A percentile compares a stretch with the other conserved stretches of the same genome.
Evolutionary conservation across 2,888 invertebrate species (phyloP).

Genomic region (Pasiphila rectangulata): DNA sequence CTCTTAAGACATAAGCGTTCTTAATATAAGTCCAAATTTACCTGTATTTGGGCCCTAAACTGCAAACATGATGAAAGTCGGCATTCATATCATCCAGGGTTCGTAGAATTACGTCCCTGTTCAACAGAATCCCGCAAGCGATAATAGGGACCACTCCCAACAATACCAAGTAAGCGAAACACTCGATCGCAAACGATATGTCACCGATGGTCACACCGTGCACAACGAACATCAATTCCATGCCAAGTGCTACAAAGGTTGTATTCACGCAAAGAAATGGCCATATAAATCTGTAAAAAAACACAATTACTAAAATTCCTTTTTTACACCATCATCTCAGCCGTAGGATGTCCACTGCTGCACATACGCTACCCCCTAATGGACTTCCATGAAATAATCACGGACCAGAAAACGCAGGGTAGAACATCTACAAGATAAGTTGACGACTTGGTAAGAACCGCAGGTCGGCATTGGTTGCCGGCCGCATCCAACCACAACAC

Average conservation of each 20-base stretch:
- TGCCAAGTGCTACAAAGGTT: constrained; percentile 29
- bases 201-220: constrained; percentile 46
- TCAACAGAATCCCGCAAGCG: constrained; percentile 38
- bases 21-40: no score
- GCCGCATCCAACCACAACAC: no score
- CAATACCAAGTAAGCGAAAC: constrained; percentile 54
- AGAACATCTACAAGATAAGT: no score
- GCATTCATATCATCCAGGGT: constrained; percentile 48
- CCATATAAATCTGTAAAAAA: constrained; percentile 45
- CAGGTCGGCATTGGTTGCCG: no score
- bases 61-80: constrained; percentile 50
- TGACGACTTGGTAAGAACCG: no score
- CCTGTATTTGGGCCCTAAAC: constrained; percentile 47
- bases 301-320: neutral
- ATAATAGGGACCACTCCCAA: constrained; percentile 44
- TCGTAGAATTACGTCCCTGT: constrained; percentile 38
- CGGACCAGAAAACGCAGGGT: no score
- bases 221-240: constrained; percentile 44
- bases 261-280: constrained; percentile 38
- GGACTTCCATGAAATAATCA: no score
- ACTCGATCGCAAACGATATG: constrained; percentile 54
- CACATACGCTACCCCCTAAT: no score
- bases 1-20: no score
- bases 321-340: neutral
- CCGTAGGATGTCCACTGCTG: neutral